phyloP scores from a whole-genome alignment of 2,888 invertebrate genomes.

The Drosophila kambysellisi region DNA sequence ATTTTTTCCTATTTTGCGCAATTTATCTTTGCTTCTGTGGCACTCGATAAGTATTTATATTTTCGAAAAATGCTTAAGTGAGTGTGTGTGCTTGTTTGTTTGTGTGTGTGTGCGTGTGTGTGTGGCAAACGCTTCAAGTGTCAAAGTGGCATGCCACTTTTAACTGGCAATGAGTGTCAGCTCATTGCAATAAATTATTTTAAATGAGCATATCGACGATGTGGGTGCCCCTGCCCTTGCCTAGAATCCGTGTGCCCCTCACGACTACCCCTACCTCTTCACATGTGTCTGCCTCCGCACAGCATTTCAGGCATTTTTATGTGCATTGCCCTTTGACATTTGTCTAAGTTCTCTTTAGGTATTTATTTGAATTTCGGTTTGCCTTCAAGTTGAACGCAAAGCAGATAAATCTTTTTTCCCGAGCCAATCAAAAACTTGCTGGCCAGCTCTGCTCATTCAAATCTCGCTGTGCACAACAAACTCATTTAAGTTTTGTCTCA shows the following conservation, averaged over 20 bases:
- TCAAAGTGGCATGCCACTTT: slow-evolving; percentile 61
- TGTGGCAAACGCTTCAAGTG: slow-evolving; percentile 60
- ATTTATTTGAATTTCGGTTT: slow-evolving; percentile 28
- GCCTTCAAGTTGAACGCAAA: slow-evolving; percentile 36
- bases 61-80: slow-evolving; percentile 33
- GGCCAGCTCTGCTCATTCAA: slow-evolving; percentile 57
- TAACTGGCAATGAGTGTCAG: slow-evolving; percentile 80
- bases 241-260: not conserved
- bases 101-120: slow-evolving; percentile 26
- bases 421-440: slow-evolving; percentile 74
- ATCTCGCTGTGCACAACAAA: slow-evolving; percentile 61
- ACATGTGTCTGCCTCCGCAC: slow-evolving; percentile 31
- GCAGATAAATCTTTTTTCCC: slow-evolving; percentile 67
- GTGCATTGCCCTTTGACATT: slow-evolving; percentile 53
- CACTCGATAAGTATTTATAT: slow-evolving; percentile 54
- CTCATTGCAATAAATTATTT: slow-evolving; percentile 83
- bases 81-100: slow-evolving; percentile 4
- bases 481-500: slow-evolving; percentile 72
- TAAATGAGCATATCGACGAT: slow-evolving; percentile 83
- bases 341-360: slow-evolving; percentile 43
- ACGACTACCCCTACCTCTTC: slow-evolving; percentile 9
- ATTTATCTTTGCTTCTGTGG: slow-evolving; percentile 71
- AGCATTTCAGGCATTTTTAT: slow-evolving; percentile 64
- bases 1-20: slow-evolving; percentile 78
- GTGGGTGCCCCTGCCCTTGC: slow-evolving; percentile 25